Evolutionary conservation across 2,113 vertebrate genomes (phyloP).

Genomic region (Ibidorhyncha struthersii): DNA sequence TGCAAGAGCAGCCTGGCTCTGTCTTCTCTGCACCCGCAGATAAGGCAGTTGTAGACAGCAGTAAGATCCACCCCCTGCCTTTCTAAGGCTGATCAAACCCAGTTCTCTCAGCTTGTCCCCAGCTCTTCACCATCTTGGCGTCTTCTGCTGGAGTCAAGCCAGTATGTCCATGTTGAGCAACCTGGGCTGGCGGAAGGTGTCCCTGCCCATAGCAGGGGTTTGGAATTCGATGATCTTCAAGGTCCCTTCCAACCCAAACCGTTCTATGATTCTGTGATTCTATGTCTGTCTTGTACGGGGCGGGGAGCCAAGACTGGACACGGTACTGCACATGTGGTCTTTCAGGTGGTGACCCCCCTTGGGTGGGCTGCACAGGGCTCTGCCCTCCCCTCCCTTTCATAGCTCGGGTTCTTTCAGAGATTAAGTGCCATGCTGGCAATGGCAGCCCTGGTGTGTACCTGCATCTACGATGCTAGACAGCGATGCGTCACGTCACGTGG

Average conservation of each 20-base stretch:
- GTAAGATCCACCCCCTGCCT: neutral
- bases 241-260: too few relatives aligned
- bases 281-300: neutral
- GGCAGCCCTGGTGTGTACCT: neutral
- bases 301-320: fast-evolving
- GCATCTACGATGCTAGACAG: neutral
- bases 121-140: neutral
- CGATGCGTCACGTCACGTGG: fast-evolving
- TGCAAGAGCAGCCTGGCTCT: neutral
- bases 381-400: neutral
- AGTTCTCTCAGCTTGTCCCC: neutral
- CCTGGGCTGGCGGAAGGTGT: too few relatives aligned
- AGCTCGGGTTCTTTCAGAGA: too few relatives aligned
- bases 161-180: too few relatives aligned
- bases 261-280: too few relatives aligned
- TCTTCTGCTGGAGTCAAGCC: neutral
- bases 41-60: neutral
- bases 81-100: neutral
- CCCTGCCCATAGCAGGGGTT: too few relatives aligned
- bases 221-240: too few relatives aligned
- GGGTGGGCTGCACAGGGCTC: neutral
- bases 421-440: neutral
- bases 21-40: neutral
- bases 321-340: neutral
- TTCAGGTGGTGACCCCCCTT: neutral